Conservation (phyloP, 1,140 invertebrate species). For the Bombus affinis region DNA sequence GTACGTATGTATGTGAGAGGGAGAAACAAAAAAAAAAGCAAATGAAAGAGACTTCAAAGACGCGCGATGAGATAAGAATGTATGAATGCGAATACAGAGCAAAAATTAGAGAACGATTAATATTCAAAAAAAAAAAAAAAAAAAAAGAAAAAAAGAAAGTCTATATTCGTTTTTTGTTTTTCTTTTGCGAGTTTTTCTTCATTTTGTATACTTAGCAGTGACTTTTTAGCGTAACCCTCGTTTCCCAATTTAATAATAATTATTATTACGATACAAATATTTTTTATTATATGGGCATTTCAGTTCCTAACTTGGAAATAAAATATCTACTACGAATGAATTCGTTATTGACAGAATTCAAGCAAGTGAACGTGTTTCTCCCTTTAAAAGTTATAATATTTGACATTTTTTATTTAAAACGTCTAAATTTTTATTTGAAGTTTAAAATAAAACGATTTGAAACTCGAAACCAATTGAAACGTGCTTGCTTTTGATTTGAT, state of each 20-base stretch:
- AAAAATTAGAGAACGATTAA: conserved; percentile 51
- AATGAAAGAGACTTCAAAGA: conserved; percentile 11
- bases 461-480: neutral
- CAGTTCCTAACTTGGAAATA: conserved; percentile 77
- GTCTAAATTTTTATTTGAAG: neutral
- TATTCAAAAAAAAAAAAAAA: conserved; percentile 39
- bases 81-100: conserved; percentile 25
- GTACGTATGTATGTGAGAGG: conserved; percentile 20
- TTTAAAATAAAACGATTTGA: neutral
- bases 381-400: neutral
- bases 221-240: conserved; percentile 68
- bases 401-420: neutral
- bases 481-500: neutral
- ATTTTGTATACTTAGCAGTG: conserved; percentile 67
- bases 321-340: conserved; percentile 71
- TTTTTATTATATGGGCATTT: conserved; percentile 78
- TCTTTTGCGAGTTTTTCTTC: conserved; percentile 63
- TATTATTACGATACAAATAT: conserved; percentile 71
- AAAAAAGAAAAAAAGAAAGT: conserved; percentile 36
- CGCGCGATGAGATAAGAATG: neutral
- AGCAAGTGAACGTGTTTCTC: neutral
- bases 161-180: conserved; percentile 58
- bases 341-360: conserved; percentile 38
- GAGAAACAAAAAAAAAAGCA: conserved; percentile 5
- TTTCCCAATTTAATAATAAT: conserved; percentile 72